Percentiles rank a stretch among this genome's conserved stretches.
Conservation (phyloP, 2,888 invertebrate species). For the Amblyjoppa proteus region DNA sequence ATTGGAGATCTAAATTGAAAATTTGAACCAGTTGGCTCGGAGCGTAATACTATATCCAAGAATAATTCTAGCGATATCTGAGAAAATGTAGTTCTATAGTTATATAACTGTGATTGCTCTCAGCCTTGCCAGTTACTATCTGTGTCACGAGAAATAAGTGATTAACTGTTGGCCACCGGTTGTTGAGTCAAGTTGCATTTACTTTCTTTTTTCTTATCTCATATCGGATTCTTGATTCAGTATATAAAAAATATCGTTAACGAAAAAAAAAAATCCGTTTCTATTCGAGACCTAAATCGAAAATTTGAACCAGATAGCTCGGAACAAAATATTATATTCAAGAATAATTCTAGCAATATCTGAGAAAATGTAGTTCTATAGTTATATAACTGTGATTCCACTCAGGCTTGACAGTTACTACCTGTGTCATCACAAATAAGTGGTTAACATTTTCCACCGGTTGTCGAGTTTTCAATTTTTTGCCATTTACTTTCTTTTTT, state of each 20-base stretch:
- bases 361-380: constrained; percentile 8
- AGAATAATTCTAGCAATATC: constrained; percentile 16
- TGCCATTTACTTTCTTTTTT: constrained; percentile 5
- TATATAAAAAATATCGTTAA: not conserved
- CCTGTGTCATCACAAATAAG: constrained; percentile 29
- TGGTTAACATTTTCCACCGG: not conserved
- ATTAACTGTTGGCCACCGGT: not conserved
- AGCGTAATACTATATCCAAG: constrained; percentile 7
- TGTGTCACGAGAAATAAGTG: constrained; percentile 28
- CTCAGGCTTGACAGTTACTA: not conserved
- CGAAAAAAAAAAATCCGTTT: not conserved
- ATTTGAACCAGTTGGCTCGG: not conserved
- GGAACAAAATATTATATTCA: not conserved
- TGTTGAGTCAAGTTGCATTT: constrained; percentile 25
- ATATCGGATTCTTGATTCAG: not conserved
- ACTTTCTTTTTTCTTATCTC: constrained; percentile 10
- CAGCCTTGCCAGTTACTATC: constrained; percentile 11
- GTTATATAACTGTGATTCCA: constrained; percentile 22
- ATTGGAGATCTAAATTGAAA: not conserved
- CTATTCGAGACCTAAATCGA: not conserved
- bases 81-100: constrained; percentile 16
- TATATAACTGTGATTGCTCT: constrained; percentile 23
- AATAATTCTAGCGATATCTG: constrained; percentile 17
- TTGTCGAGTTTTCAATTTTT: constrained; percentile 17
- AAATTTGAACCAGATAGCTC: not conserved